Conservation (phyloP, 1,140 invertebrate genomes). For the Listronotus oregonensis region DNA sequence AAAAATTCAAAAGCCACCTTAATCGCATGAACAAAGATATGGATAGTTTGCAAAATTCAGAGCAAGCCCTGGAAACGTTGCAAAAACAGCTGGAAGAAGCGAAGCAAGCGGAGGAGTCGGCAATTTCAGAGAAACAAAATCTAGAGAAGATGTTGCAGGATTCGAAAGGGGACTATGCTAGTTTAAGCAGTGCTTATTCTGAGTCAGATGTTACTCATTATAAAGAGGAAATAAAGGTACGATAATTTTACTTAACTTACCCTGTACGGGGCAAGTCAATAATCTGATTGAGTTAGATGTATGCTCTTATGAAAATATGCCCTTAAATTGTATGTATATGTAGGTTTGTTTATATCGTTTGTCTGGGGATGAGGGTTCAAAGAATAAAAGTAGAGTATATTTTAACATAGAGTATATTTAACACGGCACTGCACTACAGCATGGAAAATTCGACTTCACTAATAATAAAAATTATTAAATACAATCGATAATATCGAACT, state of each 20-base stretch:
- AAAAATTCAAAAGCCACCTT: conserved; percentile 82
- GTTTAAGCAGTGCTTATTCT: conserved; percentile 73
- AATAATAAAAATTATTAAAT: too few relatives aligned
- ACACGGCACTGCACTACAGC: too few relatives aligned
- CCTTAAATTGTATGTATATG: too few relatives aligned
- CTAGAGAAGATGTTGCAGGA: conserved; percentile 78
- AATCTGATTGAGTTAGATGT: too few relatives aligned
- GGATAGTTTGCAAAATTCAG: conserved; percentile 88
- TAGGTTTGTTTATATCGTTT: too few relatives aligned
- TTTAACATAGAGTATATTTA: too few relatives aligned
- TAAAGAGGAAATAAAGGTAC: conserved; percentile 81
- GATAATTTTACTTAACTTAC: neutral
- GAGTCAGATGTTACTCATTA: conserved; percentile 81
- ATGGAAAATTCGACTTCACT: too few relatives aligned
- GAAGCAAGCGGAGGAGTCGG: conserved; percentile 71
- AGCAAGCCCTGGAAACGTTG: conserved; percentile 82
- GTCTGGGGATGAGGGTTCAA: too few relatives aligned
- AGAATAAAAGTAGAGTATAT: too few relatives aligned
- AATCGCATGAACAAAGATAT: conserved; percentile 90
- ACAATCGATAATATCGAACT: too few relatives aligned
- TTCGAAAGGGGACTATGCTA: conserved; percentile 62
- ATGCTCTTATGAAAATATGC: too few relatives aligned
- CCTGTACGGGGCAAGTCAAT: too few relatives aligned
- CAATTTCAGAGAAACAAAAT: conserved; percentile 79
- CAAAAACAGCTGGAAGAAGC: conserved; percentile 72